Evolutionary conservation across 2,797 vertebrate species (phyloP).

Genomic region (Poecilia gillii): DNA sequence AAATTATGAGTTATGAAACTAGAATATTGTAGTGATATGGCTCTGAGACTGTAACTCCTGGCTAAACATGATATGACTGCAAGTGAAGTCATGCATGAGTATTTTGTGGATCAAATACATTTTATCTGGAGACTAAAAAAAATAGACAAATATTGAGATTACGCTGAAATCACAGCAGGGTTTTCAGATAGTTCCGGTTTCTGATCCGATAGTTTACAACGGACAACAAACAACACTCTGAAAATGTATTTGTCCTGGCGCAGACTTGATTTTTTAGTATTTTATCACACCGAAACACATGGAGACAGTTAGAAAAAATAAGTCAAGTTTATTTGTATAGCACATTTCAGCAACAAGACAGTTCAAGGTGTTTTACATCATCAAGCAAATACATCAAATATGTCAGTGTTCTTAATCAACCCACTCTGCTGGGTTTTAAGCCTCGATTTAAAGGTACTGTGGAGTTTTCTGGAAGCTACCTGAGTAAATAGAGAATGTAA

Average conservation of each 20-base stretch:
- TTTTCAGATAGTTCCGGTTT: constrained; percentile 47
- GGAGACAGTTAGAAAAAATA: neutral
- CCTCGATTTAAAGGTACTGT: too few relatives aligned
- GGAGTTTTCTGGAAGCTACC: too few relatives aligned
- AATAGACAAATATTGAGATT: constrained; percentile 42
- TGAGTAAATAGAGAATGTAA: too few relatives aligned
- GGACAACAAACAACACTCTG: neutral
- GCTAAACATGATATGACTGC: constrained; percentile 29
- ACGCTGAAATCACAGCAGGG: constrained; percentile 31
- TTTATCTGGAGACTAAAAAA: constrained; percentile 24
- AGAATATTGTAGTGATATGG: constrained; percentile 4
- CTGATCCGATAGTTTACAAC: constrained; percentile 31
- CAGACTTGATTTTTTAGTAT: neutral
- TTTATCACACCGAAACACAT: neutral
- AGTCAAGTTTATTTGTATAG: neutral
- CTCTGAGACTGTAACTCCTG: constrained; percentile 15
- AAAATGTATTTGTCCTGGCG: neutral
- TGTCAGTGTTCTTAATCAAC: too few relatives aligned
- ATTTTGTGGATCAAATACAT: constrained; percentile 38
- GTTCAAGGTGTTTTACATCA: too few relatives aligned
- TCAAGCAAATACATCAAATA: too few relatives aligned
- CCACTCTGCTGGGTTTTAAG: too few relatives aligned
- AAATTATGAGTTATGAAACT: constrained; percentile 18
- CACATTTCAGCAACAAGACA: too few relatives aligned
- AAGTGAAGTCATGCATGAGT: constrained; percentile 40